Percentiles rank a stretch among this genome's conserved stretches.
phyloP scores from a whole-genome alignment of 2,888 invertebrate species.

The Ormyrus labotus region DNA sequence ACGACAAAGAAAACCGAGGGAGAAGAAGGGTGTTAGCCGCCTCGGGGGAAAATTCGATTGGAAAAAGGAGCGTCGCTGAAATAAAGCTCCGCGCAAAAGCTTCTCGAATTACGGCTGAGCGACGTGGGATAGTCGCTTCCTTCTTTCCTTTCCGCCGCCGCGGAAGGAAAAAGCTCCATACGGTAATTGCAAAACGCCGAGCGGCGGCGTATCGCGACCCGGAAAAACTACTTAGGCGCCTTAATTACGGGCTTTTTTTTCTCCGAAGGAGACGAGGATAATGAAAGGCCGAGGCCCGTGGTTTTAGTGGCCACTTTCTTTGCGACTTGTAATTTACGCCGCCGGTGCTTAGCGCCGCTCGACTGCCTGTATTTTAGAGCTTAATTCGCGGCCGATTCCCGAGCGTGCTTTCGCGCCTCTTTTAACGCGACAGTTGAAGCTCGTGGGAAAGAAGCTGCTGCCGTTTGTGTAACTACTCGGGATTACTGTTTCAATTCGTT shows the following conservation, averaged over 20 bases:
- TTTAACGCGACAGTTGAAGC: too few species aligned
- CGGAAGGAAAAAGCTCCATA: slow-evolving; percentile 2
- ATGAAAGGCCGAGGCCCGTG: slow-evolving; percentile 7
- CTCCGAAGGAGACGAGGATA: background rate
- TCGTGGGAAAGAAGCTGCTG: too few species aligned
- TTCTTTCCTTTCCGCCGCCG: background rate
- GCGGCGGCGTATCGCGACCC: slow-evolving; percentile 1
- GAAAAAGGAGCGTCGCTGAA: slow-evolving; percentile 30
- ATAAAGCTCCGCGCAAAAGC: slow-evolving; percentile 44
- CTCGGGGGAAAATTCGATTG: slow-evolving; percentile 34
- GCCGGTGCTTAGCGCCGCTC: too few species aligned
- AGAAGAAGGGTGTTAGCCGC: background rate
- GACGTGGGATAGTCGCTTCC: slow-evolving; percentile 1
- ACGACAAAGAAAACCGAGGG: background rate
- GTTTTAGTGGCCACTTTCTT: too few species aligned
- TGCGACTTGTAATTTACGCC: too few species aligned
- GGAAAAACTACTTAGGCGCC: slow-evolving; percentile 39
- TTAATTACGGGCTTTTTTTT: slow-evolving; percentile 45
- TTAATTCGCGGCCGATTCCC: too few species aligned
- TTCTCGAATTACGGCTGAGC: slow-evolving; percentile 48
- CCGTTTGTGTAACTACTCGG: too few species aligned
- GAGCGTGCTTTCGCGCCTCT: too few species aligned
- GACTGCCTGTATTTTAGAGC: too few species aligned
- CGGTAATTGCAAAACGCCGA: slow-evolving; percentile 43
- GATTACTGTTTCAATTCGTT: too few species aligned